Evolutionary conservation across 2,797 vertebrate species (phyloP), one percentile per base, ranked within the genome.

Genomic region (Rousettus madagascariensis): DNA sequence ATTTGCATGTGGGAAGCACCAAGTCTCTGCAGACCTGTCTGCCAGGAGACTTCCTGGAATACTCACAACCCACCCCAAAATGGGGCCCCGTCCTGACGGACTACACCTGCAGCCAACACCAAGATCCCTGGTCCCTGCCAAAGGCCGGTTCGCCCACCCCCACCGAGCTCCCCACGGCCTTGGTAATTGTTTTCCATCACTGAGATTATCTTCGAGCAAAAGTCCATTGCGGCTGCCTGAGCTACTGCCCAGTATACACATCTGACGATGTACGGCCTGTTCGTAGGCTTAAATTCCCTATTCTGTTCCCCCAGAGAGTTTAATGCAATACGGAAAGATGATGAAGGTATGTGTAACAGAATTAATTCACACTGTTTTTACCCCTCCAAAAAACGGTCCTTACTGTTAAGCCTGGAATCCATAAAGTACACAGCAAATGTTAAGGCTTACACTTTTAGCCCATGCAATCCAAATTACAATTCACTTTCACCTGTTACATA

Each of bases 341-440:
- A 84, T 84, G 28, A 91, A 94, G 53, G 75, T 33, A 46, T 55
- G n/a, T 72, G 66, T 43, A 79, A 87, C 36, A 92, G 85, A 96
- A 96, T 68, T 95, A 97, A 97, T 95, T 95, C 95, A 91, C 33
- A 33, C 28, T 53, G 30, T 20, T 93, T 82, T 85, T 22, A 91
- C 46, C 74, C 83, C 53, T 12, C 11, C 19, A 15, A 24, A 36
- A 85, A 95, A 85, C 0, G 3, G 43, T 53, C 59, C 75, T 55
- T 69, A 36, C 28, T n/a, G 16, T 65, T 95, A 96, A 96, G 93
- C 94, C 79, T 51, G 49, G 68, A 91, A 93, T 88, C 36, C 82
- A 92, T 78, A 26, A 84, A 95, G 78, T 30, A 24, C 59, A 80
- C 30, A 30, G 55, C 59, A 87, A 79, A 97, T 46, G 69, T 30